Evolutionary conservation across 1,140 invertebrate species (phyloP), one percentile per base, ranked within the genome.

Genomic region (Drosophila ogumai): DNA sequence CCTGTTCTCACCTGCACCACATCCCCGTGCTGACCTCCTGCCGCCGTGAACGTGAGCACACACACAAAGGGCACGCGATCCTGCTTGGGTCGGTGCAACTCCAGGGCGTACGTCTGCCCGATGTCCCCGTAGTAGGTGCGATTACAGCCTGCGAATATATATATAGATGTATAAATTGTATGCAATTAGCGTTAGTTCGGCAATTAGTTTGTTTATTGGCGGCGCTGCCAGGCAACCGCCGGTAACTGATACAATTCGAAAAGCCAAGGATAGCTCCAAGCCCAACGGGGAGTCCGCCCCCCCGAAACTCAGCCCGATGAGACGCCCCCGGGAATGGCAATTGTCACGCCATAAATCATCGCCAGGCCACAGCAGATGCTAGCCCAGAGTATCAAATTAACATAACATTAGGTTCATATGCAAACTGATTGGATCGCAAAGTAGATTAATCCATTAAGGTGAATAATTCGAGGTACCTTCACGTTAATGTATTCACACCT

Each of bases 111-210:
- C 2, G 96, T 97, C 79, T 95, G 95, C 6, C 96, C 96, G 40
- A 97, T 95, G 82, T 97, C 96, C 2, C 97, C 97, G 69, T 96
- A 97, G 90, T 97, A 98, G 6, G 97, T 98, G 90, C 95, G 95
- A 93, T 98, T 97, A 93, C 97, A 97, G 56, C 96, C 97, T 97
- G 95, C 22, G n/a, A 60, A 41, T 47, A 60, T 25, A 41, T 9
- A 38, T 36, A 22, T 60, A 49, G 9, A 55, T 31, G 68, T 68
- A 63, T 71, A 64, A 60, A 64, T 80, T 73, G 60, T 77, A 88
- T 36, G 84, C 84, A 87, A 87, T 87, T 88, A 88, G 72, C 63
- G 67, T 69, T 72, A 75, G 79, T 73, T 79, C 38, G 58, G 63
- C 76, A 84, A 80, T 85, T 84, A 85, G 69, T 68, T 59, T 79